Evolutionary conservation across 1,140 invertebrate genomes (phyloP), one percentile per base, ranked within the genome.

Genomic region (Panagrolaimus sp.): DNA sequence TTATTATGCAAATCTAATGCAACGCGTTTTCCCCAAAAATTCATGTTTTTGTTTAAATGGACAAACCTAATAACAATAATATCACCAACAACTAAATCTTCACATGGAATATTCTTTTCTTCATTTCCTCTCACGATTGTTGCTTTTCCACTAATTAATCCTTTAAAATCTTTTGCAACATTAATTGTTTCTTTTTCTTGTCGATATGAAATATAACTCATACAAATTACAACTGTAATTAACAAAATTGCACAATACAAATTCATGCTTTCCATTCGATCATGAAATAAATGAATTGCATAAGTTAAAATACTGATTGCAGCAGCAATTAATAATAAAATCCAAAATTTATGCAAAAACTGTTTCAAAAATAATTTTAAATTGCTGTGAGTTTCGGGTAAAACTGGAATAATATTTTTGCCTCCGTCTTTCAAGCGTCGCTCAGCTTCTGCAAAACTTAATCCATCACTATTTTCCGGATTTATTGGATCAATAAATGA

Each of bases 111-210:
- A n/a, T 69, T 58, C 14, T 70, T 63, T 46, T 72, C 71, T 38
- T 75, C 67, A 58, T 67, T 70, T 45, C 78, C 76, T 15, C 76
- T 45, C 17, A 78, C 70, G 14, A 71, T 76, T 32, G 67, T 52
- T 14, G 94, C 94, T 84, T 93, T 95, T 88, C 96, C 89, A 44
- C 83, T 67, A 32, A 77, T 48, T 21, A 15, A 21, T 32, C 62
- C 62, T 24, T n/a, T 17, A 26, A 73, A 69, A 21, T 71, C 67
- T 12, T 72, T 67, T 68, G 75, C 69, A 9, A 64, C 73, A 8
- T 76, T 68, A 24, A 44, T 65, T 43, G 64, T 65, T 21, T 28
- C 12, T 26, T 28, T 44, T 45, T 78, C 73, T 52, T 78, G 76
- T 73, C 76, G 78, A 64, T 75, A 77, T 7, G 76, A 78, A 8